phyloP scores from a whole-genome alignment of 2,113 vertebrate genomes.

The Dipodomys spectabilis region DNA sequence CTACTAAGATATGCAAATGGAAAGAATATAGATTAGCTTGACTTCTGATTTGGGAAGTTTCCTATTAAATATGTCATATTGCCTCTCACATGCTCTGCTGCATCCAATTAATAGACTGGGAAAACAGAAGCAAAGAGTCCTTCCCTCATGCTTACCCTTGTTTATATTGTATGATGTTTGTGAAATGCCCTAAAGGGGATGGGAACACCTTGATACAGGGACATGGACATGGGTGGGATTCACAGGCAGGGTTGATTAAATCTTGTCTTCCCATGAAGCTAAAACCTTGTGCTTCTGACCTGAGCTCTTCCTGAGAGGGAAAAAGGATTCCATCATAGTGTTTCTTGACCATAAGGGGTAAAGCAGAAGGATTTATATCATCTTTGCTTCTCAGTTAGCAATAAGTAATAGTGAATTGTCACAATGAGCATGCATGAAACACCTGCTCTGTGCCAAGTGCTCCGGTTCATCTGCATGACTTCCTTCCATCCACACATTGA shows the following conservation, averaged over 20 bases:
- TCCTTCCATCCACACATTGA: background rate
- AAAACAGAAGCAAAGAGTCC: background rate
- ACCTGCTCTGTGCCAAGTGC: background rate
- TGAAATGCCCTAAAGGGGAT: background rate
- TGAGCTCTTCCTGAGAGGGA: background rate
- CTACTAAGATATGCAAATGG: background rate
- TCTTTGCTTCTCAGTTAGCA: background rate
- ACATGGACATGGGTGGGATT: background rate
- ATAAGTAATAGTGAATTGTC: background rate
- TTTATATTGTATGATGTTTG: background rate
- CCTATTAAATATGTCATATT: background rate
- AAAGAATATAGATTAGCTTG: background rate
- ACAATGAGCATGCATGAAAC: background rate
- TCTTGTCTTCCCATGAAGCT: background rate
- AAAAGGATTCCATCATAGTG: background rate
- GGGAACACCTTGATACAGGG: background rate
- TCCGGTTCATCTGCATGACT: background rate
- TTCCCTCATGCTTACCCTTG: background rate
- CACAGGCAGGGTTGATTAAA: background rate
- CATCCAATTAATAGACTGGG: background rate
- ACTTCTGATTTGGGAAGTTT: background rate
- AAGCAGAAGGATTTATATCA: background rate
- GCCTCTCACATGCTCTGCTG: background rate
- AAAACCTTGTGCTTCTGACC: background rate
- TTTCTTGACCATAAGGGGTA: background rate